Evolutionary conservation across 2,888 invertebrate genomes (phyloP).

Genomic region (Eupithecia dodoneata): DNA sequence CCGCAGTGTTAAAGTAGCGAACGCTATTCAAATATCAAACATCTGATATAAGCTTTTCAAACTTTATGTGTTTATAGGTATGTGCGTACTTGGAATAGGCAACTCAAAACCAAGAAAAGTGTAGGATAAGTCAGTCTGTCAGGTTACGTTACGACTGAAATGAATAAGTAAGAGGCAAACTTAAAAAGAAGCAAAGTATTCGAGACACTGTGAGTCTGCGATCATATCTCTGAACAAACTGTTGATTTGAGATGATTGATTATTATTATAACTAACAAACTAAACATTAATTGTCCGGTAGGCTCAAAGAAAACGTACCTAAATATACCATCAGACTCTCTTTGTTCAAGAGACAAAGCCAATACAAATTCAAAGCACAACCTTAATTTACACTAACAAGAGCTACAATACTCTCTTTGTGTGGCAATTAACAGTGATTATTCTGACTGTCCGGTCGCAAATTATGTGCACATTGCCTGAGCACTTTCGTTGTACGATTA

Average conservation of each 20-base stretch:
- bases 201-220: background rate
- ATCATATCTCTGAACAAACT: background rate
- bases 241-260: background rate
- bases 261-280: background rate
- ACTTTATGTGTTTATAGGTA: too few relatives aligned
- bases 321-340: background rate
- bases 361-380: slow-evolving; percentile 7
- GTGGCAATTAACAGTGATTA: slow-evolving; percentile 39
- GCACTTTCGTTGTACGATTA: slow-evolving; percentile 14
- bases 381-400: slow-evolving; percentile 24
- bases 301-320: background rate
- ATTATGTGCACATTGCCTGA: slow-evolving; percentile 28
- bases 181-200: background rate
- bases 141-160: background rate
- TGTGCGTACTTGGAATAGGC: background rate
- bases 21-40: too few relatives aligned
- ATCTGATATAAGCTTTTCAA: too few relatives aligned
- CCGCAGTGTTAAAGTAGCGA: too few relatives aligned
- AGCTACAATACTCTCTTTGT: slow-evolving; percentile 39
- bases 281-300: background rate
- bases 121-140: background rate
- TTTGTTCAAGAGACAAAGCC: slow-evolving; percentile 17
- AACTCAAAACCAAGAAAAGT: background rate
- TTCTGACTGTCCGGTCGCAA: slow-evolving; percentile 25
- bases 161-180: background rate